Evolutionary conservation across 2,888 invertebrate genomes (phyloP).

Genomic region (Malachius bipustulatus): DNA sequence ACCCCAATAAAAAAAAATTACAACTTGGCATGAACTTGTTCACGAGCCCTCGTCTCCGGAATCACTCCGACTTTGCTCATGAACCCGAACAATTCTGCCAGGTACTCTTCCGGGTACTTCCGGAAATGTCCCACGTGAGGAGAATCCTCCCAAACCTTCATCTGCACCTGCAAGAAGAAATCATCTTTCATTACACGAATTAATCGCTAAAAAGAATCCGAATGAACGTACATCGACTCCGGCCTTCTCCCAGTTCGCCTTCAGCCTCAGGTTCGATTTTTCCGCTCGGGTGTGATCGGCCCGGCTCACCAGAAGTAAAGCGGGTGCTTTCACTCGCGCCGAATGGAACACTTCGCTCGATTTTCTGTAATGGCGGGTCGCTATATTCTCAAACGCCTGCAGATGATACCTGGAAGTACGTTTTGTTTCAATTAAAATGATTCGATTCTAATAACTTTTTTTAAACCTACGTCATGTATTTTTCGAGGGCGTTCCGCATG

Average conservation of each 20-base stretch:
- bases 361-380: constrained; percentile 71
- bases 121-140: constrained; percentile 55
- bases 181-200: too few species aligned
- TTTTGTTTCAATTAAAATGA: background rate
- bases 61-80: constrained; percentile 36
- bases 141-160: constrained; percentile 53
- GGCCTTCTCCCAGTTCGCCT: constrained; percentile 62
- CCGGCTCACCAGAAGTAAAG: constrained; percentile 47
- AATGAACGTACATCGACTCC: constrained; percentile 60
- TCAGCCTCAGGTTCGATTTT: constrained; percentile 55
- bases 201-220: too few species aligned
- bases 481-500: constrained; percentile 52
- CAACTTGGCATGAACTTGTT: constrained; percentile 2
- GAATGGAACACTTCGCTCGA: constrained; percentile 76
- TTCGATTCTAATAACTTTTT: too few species aligned
- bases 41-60: background rate
- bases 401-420: constrained; percentile 50
- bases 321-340: constrained; percentile 59
- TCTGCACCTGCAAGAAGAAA: constrained; percentile 38
- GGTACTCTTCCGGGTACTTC: constrained; percentile 51
- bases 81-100: constrained; percentile 44
- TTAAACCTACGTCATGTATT: constrained; percentile 54
- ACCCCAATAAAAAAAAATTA: too few species aligned
- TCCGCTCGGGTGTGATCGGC: constrained; percentile 70
- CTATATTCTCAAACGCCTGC: constrained; percentile 67